Conservation (phyloP, 2,797 vertebrate genomes). For the Melopsittacus undulatus region DNA sequence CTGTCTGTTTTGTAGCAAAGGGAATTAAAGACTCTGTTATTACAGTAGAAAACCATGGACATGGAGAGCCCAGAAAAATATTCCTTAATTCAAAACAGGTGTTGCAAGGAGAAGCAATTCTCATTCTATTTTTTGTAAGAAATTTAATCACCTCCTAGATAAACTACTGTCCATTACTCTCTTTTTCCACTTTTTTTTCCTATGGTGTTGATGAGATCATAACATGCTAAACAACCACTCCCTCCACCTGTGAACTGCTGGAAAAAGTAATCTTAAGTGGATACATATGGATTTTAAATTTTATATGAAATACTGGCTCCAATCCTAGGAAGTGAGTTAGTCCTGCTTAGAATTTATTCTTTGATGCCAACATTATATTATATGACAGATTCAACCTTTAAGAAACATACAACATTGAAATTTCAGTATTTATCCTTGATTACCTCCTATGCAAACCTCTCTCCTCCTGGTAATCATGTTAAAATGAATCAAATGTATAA, state of each 20-base stretch:
- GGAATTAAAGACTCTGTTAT: neutral
- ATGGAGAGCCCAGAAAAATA: neutral
- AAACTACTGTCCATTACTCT: neutral
- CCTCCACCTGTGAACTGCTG: neutral
- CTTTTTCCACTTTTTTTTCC: neutral
- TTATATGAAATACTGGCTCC: neutral
- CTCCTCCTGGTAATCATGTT: neutral
- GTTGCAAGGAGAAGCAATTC: neutral
- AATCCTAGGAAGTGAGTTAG: neutral
- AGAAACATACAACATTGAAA: neutral
- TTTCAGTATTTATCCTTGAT: neutral
- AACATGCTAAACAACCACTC: neutral
- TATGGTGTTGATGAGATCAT: neutral
- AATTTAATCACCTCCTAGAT: neutral
- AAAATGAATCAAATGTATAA: neutral
- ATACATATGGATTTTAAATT: neutral
- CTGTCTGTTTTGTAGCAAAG: neutral
- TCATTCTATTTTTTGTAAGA: neutral
- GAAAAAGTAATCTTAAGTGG: neutral
- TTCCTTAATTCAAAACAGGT: neutral
- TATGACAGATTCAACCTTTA: neutral
- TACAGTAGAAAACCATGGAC: neutral
- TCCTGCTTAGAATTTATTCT: neutral
- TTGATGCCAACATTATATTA: neutral
- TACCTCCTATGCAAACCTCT: neutral